Evolutionary conservation across 1,140 invertebrate species (phyloP).

Genomic region (Neodiprion virginianus): DNA sequence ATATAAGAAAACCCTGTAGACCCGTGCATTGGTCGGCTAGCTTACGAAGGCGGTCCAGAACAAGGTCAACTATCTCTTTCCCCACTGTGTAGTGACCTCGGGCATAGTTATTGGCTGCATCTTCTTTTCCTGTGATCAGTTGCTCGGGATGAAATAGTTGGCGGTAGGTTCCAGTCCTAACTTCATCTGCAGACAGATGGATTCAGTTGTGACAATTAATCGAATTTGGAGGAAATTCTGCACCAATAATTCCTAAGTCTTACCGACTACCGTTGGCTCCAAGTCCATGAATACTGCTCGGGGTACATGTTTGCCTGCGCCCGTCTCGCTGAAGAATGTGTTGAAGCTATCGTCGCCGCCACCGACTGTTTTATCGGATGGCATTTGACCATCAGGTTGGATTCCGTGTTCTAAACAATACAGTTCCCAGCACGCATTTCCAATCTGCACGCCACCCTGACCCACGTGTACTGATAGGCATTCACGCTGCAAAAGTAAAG

Average conservation of each 20-base stretch:
- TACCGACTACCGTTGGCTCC: slow-evolving; percentile 69
- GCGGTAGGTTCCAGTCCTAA: slow-evolving; percentile 66
- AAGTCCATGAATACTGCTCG: slow-evolving; percentile 49
- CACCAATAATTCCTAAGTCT: neutral
- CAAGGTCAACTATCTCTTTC: slow-evolving; percentile 67
- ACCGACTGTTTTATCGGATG: slow-evolving; percentile 52
- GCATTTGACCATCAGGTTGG: slow-evolving; percentile 85
- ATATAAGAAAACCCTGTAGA: slow-evolving; percentile 68
- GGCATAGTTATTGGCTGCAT: slow-evolving; percentile 73
- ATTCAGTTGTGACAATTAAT: neutral
- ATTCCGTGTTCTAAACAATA: slow-evolving; percentile 92
- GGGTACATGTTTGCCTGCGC: slow-evolving; percentile 43
- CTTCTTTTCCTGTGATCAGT: slow-evolving; percentile 69
- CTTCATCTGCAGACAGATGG: slow-evolving; percentile 55
- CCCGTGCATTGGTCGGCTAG: slow-evolving; percentile 63
- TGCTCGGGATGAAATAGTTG: slow-evolving; percentile 70
- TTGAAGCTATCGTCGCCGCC: slow-evolving; percentile 65
- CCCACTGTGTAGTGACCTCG: slow-evolving; percentile 73
- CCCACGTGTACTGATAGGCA: slow-evolving; percentile 79
- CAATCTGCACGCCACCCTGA: slow-evolving; percentile 80
- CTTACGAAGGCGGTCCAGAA: slow-evolving; percentile 62
- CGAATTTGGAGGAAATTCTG: too few relatives aligned
- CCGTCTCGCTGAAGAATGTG: slow-evolving; percentile 67
- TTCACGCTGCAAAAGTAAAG: slow-evolving; percentile 17
- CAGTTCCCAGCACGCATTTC: slow-evolving; percentile 77